Percentiles rank a stretch among this genome's conserved stretches.
phyloP scores from a whole-genome alignment of 2,113 vertebrate genomes.

The Otus sunia region DNA sequence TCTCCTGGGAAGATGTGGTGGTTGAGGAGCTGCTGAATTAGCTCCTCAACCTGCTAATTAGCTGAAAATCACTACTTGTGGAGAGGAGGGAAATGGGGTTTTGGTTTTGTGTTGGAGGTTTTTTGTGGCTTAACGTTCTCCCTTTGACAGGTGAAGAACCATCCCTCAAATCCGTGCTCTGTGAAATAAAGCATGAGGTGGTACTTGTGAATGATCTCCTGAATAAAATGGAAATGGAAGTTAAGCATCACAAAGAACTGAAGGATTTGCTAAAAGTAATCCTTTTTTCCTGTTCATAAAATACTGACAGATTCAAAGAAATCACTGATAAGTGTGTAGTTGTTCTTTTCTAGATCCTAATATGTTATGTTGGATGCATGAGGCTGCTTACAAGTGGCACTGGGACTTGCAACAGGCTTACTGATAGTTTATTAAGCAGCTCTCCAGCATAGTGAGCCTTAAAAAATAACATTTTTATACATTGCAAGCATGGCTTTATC shows the following conservation, averaged over 20 bases:
- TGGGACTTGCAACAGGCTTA: background rate
- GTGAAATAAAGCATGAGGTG: conserved; percentile 54
- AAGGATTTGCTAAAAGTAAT: conserved; percentile 67
- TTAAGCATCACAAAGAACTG: conserved; percentile 54
- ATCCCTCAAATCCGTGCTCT: background rate
- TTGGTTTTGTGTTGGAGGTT: background rate
- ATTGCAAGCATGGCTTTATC: background rate
- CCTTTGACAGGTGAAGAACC: conserved; percentile 49
- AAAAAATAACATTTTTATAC: too few relatives aligned
- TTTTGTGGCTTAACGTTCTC: background rate
- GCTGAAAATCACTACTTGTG: background rate
- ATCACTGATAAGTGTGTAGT: rapidly evolving
- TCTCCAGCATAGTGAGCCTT: background rate
- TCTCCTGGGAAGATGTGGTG: background rate
- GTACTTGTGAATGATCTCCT: conserved; percentile 45
- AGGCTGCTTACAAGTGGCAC: background rate
- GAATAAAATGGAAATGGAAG: conserved; percentile 58
- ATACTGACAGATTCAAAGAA: background rate
- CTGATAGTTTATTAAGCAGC: background rate
- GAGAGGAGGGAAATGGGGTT: background rate
- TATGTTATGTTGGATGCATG: background rate
- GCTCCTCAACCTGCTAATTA: too few relatives aligned
- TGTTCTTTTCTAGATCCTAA: background rate
- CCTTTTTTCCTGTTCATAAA: background rate
- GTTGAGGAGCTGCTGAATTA: too few relatives aligned